Evolutionary conservation across 2,797 vertebrate species (phyloP), one percentile per base, ranked within the genome.

Genomic region (Sebastes oblongus): DNA sequence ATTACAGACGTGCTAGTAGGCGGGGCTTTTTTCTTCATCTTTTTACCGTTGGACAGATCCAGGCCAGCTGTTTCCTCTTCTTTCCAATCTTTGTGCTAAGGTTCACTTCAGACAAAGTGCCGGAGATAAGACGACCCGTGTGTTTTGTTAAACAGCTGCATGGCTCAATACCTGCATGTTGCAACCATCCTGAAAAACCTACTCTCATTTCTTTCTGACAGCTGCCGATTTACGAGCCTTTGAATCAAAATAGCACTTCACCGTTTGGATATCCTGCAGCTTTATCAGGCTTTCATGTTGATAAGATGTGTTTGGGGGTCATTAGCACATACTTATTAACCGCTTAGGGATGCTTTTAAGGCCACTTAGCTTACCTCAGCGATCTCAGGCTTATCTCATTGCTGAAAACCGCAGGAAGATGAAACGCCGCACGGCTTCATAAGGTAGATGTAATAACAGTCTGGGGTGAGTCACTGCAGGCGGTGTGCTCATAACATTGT

Each of bases 241-340:
- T 8, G 13, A 84, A 80, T 84, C 66, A 67, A 86, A 90, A 86
- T 83, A 82, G 29, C 32, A n/a, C 73, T 72, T 76, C 80, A 79
- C 75, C 81, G 78, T 79, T 81, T 88, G 82, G 88, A 78, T 85
- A 78, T 67, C 83, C 87, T 64, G 56, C 52, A 20, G 78, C 79
- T 84, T 83, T 84, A 92, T 94, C 88, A 61, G 82, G 66, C 82
- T 59, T 81, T 88, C 66, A 90, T 91, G 91, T 88, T 78, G 92
- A 93, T 91, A 90, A 92, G 89, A 84, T 56, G 78, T 87, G 82
- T 93, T 92, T 88, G 85, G 89, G 88, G 86, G 84, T 92, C 89
- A 91, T 94, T 93, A 95, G 94, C 84, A 88, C 87, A 77, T 92
- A 90, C 95, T 94, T 92, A 94, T 93, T 93, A 94, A 91, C 83